Conservation (phyloP, 2,888 invertebrate genomes). For the Lithophane socia region DNA sequence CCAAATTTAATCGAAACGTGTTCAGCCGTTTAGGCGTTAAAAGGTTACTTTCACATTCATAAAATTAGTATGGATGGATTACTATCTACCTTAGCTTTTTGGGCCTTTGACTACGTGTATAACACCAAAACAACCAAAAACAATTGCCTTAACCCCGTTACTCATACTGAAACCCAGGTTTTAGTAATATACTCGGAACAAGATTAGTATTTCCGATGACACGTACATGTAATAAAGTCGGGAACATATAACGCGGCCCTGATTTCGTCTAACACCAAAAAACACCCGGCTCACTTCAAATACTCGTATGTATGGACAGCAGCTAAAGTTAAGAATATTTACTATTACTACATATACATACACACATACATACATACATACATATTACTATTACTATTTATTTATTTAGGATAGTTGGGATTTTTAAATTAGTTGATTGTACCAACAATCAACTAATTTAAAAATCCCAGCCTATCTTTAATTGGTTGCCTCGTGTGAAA, state of each 20-base stretch:
- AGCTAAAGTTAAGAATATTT: slow-evolving; percentile 2
- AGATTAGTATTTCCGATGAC: slow-evolving; percentile 52
- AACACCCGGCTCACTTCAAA: slow-evolving; percentile 54
- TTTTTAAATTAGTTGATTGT: neutral
- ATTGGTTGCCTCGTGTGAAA: neutral
- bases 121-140: neutral
- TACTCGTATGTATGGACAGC: slow-evolving; percentile 19
- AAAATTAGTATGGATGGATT: neutral
- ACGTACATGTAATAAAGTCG: slow-evolving; percentile 50
- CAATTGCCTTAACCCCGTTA: slow-evolving; percentile 1
- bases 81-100: neutral
- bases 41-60: neutral
- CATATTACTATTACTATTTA: no score
- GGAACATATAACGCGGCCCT: slow-evolving; percentile 30
- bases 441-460: no score
- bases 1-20: neutral
- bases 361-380: no score
- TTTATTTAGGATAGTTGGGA: no score
- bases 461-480: no score
- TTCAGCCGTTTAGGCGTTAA: neutral
- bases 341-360: no score
- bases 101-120: neutral
- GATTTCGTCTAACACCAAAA: slow-evolving; percentile 45
- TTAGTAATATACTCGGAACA: slow-evolving; percentile 38
- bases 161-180: slow-evolving; percentile 21